Conservation (phyloP, 2,113 vertebrate species). For the Chaetorhynchus papuensis region DNA sequence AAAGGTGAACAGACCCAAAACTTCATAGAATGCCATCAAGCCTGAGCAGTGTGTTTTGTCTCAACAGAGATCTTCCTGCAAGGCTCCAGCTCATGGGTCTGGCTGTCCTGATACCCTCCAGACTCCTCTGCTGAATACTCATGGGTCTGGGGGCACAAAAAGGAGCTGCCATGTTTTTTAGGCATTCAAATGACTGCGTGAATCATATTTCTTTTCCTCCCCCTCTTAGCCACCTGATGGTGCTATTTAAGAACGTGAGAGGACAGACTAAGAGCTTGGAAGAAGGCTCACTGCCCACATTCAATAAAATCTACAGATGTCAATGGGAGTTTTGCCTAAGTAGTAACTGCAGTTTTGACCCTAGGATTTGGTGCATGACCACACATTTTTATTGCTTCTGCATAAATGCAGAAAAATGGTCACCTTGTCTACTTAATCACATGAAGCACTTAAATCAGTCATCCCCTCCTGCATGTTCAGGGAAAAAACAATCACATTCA, state of each 20-base stretch:
- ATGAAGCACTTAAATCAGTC: conserved; percentile 27
- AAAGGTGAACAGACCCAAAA: background rate
- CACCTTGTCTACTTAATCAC: conserved; percentile 37
- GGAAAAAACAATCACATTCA: background rate
- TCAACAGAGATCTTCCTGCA: background rate
- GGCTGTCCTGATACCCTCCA: background rate
- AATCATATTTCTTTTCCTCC: background rate
- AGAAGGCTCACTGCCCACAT: background rate
- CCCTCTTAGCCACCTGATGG: background rate
- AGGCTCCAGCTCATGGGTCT: background rate
- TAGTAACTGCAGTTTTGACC: conserved; percentile 16
- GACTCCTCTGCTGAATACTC: background rate
- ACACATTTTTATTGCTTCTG: conserved; percentile 26
- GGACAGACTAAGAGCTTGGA: background rate
- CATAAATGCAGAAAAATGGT: conserved; percentile 47
- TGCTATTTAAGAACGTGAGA: background rate
- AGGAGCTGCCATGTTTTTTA: background rate
- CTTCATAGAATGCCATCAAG: background rate
- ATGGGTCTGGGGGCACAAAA: background rate
- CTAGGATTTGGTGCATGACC: conserved; percentile 10
- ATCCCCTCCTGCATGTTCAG: background rate
- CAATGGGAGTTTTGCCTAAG: background rate
- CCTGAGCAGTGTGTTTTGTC: background rate
- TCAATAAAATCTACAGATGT: background rate
- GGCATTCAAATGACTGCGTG: accelerated